Percentiles rank a stretch among this genome's conserved stretches.
phyloP scores from a whole-genome alignment of 35 echinoderm and acorn worm genomes.

The Diadema setosum region DNA sequence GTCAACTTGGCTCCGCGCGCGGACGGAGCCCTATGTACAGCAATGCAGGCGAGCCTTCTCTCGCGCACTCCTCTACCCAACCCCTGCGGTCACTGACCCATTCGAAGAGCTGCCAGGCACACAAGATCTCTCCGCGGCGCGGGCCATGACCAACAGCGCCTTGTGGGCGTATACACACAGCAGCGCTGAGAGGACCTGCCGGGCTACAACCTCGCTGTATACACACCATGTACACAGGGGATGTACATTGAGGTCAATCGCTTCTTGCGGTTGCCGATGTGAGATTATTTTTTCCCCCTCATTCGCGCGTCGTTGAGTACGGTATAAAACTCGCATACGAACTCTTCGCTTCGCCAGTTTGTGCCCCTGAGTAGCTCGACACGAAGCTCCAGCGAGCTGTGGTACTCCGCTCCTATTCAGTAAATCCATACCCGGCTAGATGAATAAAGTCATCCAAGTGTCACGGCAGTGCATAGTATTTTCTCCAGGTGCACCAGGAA shows the following conservation, averaged over 20 bases:
- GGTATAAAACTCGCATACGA: background rate
- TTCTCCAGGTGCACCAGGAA: too few species aligned
- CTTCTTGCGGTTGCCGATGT: conserved; percentile 1
- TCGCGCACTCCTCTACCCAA: background rate
- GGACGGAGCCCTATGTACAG: too few species aligned
- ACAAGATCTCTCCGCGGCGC: background rate
- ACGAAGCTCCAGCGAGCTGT: too few species aligned
- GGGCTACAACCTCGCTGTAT: background rate
- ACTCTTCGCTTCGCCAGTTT: background rate
- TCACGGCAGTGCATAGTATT: too few species aligned
- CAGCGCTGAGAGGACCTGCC: background rate
- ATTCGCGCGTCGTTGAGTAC: background rate
- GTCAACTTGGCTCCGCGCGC: too few species aligned
- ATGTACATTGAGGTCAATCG: conserved; percentile 10
- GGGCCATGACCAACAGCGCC: too few species aligned
- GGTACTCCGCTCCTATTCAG: too few species aligned
- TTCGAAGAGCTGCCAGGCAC: background rate
- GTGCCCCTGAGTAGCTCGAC: too few species aligned
- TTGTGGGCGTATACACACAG: background rate
- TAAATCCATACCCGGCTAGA: too few species aligned
- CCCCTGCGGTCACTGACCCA: background rate
- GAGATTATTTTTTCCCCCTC: background rate
- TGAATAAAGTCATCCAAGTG: too few species aligned
- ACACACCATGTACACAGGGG: background rate
- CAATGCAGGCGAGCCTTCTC: too few species aligned